A percentile compares a stretch with the other conserved stretches of the same genome.
Evolutionary conservation across 1,140 invertebrate species (phyloP).

Genomic region (Vanessa atalanta): DNA sequence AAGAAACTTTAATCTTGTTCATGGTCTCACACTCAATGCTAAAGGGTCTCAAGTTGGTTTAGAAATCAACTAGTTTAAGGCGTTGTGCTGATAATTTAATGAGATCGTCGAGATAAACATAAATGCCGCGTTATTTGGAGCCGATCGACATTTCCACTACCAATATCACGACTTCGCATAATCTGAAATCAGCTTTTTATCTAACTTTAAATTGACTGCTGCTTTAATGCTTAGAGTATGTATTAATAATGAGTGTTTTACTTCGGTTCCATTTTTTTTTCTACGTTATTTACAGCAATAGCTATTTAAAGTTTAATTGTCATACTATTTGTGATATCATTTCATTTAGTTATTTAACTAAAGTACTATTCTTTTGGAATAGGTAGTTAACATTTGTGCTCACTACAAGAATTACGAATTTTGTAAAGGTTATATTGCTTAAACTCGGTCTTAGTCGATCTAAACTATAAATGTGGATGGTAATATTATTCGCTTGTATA

Average conservation of each 20-base stretch:
- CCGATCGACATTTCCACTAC: constrained; percentile 61
- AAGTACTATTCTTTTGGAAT: constrained; percentile 36
- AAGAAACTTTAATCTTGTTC: constrained; percentile 59
- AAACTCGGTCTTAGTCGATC: constrained; percentile 34
- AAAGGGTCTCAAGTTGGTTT: constrained; percentile 53
- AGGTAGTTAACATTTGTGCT: constrained; percentile 31
- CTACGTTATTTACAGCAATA: neutral
- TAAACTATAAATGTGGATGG: neutral
- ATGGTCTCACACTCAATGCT: constrained; percentile 41
- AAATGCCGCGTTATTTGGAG: constrained; percentile 64
- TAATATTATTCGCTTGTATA: constrained; percentile 2
- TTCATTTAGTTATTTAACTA: constrained; percentile 35
- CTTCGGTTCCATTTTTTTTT: neutral
- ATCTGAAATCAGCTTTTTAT: constrained; percentile 33
- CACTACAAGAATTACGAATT: constrained; percentile 33
- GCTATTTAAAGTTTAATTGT: constrained; percentile 23
- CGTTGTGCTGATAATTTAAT: constrained; percentile 64
- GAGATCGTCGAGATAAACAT: constrained; percentile 66
- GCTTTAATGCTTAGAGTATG: constrained; percentile 13
- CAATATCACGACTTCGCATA: constrained; percentile 54
- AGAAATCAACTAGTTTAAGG: constrained; percentile 51
- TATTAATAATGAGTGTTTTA: neutral
- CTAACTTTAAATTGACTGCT: constrained; percentile 31
- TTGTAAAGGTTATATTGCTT: constrained; percentile 32
- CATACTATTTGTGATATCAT: constrained; percentile 38